These are phyloP conservation scores for Batillaria attramentaria DNA, from an alignment of 1,140 invertebrate species.

Conservation along the genomic window DNA sequence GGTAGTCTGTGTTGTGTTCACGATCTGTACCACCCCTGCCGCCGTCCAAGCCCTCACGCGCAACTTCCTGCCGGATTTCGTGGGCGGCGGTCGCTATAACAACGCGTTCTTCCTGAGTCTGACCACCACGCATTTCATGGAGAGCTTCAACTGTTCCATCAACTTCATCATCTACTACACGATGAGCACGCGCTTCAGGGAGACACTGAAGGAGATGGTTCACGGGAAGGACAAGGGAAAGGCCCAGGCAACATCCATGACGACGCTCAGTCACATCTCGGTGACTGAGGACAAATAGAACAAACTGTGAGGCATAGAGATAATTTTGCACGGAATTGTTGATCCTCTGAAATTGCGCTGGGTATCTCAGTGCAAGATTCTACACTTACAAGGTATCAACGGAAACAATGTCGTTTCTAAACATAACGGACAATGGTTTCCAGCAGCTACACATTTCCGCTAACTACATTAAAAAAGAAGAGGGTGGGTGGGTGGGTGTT, in stretches of 20 bases:
- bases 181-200: conserved; percentile 23
- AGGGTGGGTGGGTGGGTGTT: too few species aligned
- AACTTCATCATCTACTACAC: conserved; percentile 29
- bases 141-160: conserved; percentile 22
- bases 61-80: conserved; percentile 1
- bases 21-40: conserved; percentile 3
- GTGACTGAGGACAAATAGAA: too few species aligned
- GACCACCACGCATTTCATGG: background rate
- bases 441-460: too few species aligned
- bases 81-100: conserved; percentile 9
- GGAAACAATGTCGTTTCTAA: too few species aligned
- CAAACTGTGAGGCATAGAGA: too few species aligned
- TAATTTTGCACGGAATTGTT: too few species aligned
- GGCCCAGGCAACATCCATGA: too few species aligned
- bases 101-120: background rate
- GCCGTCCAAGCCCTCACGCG: background rate
- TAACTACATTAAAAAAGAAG: too few species aligned
- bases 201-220: background rate
- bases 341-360: too few species aligned
- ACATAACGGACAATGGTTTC: too few species aligned
- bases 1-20: conserved; percentile 12
- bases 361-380: too few species aligned
- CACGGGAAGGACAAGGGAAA: background rate
- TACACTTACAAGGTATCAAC: too few species aligned
- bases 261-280: background rate